Evolutionary conservation across 1,140 invertebrate genomes (phyloP), one percentile per base, ranked within the genome.

Genomic region (Dinothrombium tinctorium): DNA sequence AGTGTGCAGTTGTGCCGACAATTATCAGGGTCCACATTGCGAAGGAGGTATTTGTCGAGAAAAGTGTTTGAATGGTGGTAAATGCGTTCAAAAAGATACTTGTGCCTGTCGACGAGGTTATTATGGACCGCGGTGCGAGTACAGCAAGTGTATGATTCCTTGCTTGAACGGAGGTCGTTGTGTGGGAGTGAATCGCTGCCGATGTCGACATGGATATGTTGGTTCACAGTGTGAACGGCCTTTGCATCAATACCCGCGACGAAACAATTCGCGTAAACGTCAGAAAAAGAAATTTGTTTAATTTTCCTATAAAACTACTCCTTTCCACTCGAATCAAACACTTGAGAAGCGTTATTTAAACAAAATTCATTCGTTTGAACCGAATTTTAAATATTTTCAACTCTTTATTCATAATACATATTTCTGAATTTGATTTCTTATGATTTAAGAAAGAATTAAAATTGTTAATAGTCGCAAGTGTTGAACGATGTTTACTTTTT

Each of bases 1-100:
- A 8, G 61, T 76, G 0, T 89, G 82, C 54, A 75, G 72, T 37
- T 89, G 82, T 56, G 75, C 75, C 15, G 65, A 70, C 21, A 81
- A 81, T 19, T 89, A 80, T 62, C 79, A 84, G 60, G 82, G 82
- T 31, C 64, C 74, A n/a, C 75, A 83, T 53, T 87, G 82, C 56
- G 81, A 86, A 69, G 35, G 56, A 82, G 81, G 82, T 50, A 86
- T 89, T 55, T 89, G 83, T 56, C 64, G 71, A 26, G 71, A 84
- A 49, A 83, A 83, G 59, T 89, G 83, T 61, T 58, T 79, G 41
- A 87, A 89, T 55, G 81, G 81, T n/a, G 83, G 83, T 8, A 87
- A 87, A 65, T 89, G 83, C 55, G 68, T 86, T 50, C 46, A 84
- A 56, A 87, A 87, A 56, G 81, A 87, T 54, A 80, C 74, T 7